Base-by-base conservation (phyloP, 2,888 invertebrate species). In the Latrodectus elegans region DNA sequence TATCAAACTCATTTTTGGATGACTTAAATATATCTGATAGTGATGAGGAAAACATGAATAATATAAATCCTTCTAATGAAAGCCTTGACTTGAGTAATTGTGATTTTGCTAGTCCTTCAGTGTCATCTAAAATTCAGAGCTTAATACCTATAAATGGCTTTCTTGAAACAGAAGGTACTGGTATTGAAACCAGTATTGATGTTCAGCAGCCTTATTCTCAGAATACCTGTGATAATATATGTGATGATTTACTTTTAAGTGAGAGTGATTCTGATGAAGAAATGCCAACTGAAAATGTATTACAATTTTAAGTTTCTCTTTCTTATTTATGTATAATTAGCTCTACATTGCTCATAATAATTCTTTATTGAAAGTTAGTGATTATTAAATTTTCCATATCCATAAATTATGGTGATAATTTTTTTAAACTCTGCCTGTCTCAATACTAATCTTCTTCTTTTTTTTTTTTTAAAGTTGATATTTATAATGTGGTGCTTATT, bases 241-340 rank as follows among this genome's bases (percentile, higher is more conserved):
- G 86, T 86, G 86, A 86, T 86, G 86, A 86, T 81, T 81, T 87
- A 68, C 81, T 87, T 71, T 67, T 87, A 72, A 87, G 86, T 81
- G 81, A 84, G 49, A 71, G 81, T 14, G 86, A 87, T 53, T 77
- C 86, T 10, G 74, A 79, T 51, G 72, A 80, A 51, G 71, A 71
- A 11, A 49, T 26, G 26, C 77, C 65, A 49, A n/a, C 65, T n/a
- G 79, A 68, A 14, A 26, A 79, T 68, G 73, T 52, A 22, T 74
- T 74, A 49, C 60, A 73, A n/a, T 79, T 73, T 51, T 73, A 65
- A 68, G n/a, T 22, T 55, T 17, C 10, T 22, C n/a, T 67, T 67
- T 67, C 17, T 67, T 0, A 17, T 67, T 67, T 68, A 38, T 38
- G 38, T 38, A 38, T 38, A 38, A 38, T 38, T 38, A 4, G 38